A percentile compares a stretch with the other conserved stretches of the same genome.
Conservation (phyloP, 2,888 invertebrate species). For the Campoplex nolae region DNA sequence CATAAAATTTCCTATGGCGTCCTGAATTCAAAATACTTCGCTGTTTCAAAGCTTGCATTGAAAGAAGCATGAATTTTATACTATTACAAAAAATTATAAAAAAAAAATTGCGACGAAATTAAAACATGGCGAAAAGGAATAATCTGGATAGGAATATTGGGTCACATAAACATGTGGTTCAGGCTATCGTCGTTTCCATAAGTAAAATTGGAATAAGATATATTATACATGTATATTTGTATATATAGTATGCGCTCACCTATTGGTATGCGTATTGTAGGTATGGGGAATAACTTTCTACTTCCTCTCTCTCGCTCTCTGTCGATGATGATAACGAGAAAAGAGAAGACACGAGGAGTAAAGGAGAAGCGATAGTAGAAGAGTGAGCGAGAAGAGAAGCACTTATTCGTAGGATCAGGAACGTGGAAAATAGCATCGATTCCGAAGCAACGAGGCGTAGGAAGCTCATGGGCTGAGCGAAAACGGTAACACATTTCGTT, state of each 20-base stretch:
- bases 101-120: constrained; percentile 21
- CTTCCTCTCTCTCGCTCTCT: constrained; percentile 19
- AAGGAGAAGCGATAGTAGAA: constrained; percentile 1
- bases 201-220: constrained; percentile 50
- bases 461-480: constrained; percentile 41
- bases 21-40: background rate
- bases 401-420: constrained; percentile 43
- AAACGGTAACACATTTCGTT: constrained; percentile 45
- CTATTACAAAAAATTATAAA: constrained; percentile 1
- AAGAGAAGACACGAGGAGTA: constrained; percentile 31
- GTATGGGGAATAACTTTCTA: constrained; percentile 35
- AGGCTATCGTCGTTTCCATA: constrained; percentile 34
- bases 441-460: constrained; percentile 59
- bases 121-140: constrained; percentile 25
- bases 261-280: constrained; percentile 36
- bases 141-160: constrained; percentile 52
- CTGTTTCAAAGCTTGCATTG: background rate
- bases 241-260: constrained; percentile 8
- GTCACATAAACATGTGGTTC: constrained; percentile 33
- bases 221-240: background rate
- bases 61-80: constrained; percentile 14
- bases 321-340: constrained; percentile 63
- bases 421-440: constrained; percentile 64
- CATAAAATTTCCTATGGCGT: no score
- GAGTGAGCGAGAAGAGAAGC: background rate